Conservation (phyloP, 2,888 invertebrate genomes). For the Ecdyonurus torrentis region DNA sequence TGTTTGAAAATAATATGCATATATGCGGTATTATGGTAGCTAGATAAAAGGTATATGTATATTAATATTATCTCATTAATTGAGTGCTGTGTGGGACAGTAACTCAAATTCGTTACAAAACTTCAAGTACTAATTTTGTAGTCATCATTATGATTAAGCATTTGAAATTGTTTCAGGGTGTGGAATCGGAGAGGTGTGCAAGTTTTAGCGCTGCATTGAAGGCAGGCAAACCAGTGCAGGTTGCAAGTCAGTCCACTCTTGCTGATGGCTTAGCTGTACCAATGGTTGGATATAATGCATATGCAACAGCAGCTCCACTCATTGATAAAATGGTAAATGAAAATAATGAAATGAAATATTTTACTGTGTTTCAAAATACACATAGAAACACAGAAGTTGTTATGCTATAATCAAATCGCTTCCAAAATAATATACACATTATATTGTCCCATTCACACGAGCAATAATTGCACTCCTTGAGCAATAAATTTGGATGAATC, state of each 20-base stretch:
- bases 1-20: too few species aligned
- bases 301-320: constrained; percentile 47
- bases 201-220: constrained; percentile 63
- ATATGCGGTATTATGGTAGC: too few species aligned
- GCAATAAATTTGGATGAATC: too few species aligned
- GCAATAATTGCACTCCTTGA: too few species aligned
- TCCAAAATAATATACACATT: too few species aligned
- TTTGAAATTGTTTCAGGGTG: constrained; percentile 41
- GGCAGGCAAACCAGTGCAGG: constrained; percentile 46
- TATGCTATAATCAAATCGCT: too few species aligned
- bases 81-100: not conserved
- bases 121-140: too few species aligned
- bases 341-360: too few species aligned
- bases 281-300: constrained; percentile 72
- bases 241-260: constrained; percentile 52
- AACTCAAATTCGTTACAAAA: constrained; percentile 1
- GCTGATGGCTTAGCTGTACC: constrained; percentile 85
- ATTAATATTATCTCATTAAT: not conserved
- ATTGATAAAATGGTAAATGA: constrained; percentile 57
- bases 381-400: too few species aligned
- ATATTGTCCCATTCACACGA: too few species aligned
- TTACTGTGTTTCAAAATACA: too few species aligned
- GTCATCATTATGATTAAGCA: not conserved
- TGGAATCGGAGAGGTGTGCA: constrained; percentile 81
- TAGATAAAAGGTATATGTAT: not conserved